Conservation (phyloP, 1,140 invertebrate genomes). For the Microplitis mediator region DNA sequence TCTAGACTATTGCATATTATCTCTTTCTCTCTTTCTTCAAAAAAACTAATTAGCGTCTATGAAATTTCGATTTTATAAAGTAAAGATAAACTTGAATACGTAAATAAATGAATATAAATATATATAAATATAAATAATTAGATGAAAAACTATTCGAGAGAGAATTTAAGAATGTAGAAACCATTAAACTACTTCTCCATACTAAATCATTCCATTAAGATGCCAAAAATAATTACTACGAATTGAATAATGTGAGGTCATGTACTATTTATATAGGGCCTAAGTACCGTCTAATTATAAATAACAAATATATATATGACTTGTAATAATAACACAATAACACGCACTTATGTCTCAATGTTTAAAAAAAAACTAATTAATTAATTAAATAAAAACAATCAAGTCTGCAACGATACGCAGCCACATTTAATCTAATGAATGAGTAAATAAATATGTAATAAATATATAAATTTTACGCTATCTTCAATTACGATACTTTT, state of each 20-base stretch:
- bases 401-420: background rate
- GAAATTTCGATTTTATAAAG: background rate
- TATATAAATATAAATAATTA: background rate
- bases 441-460: too few species aligned
- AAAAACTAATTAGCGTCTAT: background rate
- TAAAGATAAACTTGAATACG: background rate
- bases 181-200: background rate
- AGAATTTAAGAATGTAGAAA: background rate
- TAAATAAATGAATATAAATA: background rate
- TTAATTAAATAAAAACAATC: background rate
- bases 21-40: slow-evolving; percentile 16
- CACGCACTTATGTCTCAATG: slow-evolving; percentile 33
- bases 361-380: background rate
- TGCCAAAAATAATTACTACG: slow-evolving; percentile 25
- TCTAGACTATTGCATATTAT: slow-evolving; percentile 34
- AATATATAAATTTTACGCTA: too few species aligned
- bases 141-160: background rate
- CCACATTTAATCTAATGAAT: too few species aligned
- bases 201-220: background rate
- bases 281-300: slow-evolving; percentile 41
- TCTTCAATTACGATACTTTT: too few species aligned
- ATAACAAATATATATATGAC: slow-evolving; percentile 17
- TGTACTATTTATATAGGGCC: slow-evolving; percentile 42
- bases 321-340: background rate
- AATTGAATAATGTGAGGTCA: slow-evolving; percentile 28